Percentiles rank a stretch among this genome's conserved stretches.
phyloP scores from a whole-genome alignment of 2,797 vertebrate species.

The Capromys pilorides region DNA sequence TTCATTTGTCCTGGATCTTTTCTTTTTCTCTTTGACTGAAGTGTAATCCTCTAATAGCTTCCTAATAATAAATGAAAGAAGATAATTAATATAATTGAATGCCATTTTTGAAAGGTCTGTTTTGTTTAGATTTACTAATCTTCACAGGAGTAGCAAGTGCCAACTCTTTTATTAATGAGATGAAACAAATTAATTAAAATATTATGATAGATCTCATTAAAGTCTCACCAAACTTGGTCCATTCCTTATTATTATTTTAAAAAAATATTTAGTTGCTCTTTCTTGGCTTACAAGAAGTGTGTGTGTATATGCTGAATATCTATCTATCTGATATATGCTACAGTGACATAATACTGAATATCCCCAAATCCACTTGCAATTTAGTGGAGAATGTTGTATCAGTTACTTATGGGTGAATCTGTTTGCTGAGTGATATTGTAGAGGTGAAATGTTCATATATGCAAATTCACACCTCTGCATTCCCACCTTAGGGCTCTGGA shows the following conservation, averaged over 20 bases:
- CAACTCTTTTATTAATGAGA: constrained; percentile 37
- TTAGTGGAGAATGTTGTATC: neutral
- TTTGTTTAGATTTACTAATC: constrained; percentile 63
- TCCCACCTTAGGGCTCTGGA: neutral
- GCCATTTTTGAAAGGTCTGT: constrained; percentile 51
- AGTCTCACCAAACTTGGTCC: neutral
- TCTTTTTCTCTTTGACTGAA: neutral
- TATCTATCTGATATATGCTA: neutral
- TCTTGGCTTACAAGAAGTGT: neutral
- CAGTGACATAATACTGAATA: neutral
- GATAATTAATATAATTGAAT: constrained; percentile 62
- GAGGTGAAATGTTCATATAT: neutral
- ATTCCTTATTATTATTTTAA: constrained; percentile 36
- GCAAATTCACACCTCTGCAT: neutral
- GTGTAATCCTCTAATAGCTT: neutral
- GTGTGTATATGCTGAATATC: neutral
- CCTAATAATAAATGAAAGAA: neutral
- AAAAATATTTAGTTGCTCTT: constrained; percentile 46
- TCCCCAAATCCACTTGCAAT: neutral
- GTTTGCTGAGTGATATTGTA: neutral
- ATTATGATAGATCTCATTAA: constrained; percentile 3
- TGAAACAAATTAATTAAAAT: neutral
- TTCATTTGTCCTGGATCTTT: neutral
- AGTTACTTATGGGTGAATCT: neutral
- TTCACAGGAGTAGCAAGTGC: constrained; percentile 57